Percentiles rank a stretch among this genome's conserved stretches.
phyloP scores from a whole-genome alignment of 1,140 invertebrate genomes.

The Bombus confusus region DNA sequence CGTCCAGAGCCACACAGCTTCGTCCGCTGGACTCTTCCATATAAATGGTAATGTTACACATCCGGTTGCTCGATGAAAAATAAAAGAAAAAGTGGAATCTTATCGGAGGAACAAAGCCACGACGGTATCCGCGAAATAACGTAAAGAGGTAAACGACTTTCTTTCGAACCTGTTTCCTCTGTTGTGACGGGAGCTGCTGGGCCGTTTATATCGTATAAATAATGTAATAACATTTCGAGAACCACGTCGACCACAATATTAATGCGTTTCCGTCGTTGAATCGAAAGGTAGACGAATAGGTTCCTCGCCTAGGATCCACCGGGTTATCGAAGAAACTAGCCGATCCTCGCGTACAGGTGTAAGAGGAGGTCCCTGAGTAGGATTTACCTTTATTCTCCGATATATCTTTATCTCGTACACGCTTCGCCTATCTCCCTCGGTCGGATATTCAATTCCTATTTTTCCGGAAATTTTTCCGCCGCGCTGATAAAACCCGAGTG shows the following conservation, averaged over 20 bases:
- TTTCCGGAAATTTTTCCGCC: conserved; percentile 18
- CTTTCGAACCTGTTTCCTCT: no score
- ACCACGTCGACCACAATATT: background rate
- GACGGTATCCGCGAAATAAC: background rate
- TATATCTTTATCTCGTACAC: conserved; percentile 3
- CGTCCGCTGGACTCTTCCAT: conserved; percentile 16
- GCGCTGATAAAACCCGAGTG: conserved; percentile 13
- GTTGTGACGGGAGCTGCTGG: no score
- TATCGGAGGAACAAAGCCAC: background rate
- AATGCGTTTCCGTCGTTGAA: background rate
- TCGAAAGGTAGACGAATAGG: background rate
- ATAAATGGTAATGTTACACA: conserved; percentile 63
- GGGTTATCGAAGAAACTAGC: conserved; percentile 13
- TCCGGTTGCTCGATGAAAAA: background rate
- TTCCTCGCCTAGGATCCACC: background rate
- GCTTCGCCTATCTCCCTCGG: background rate
- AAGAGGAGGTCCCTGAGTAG: background rate
- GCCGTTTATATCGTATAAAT: background rate
- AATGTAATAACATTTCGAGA: background rate
- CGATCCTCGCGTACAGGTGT: background rate
- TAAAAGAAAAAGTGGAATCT: background rate
- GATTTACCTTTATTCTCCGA: conserved; percentile 6
- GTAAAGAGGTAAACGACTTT: background rate
- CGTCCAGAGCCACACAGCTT: conserved; percentile 10
- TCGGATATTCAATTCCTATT: conserved; percentile 37